Conservation (phyloP, 2,797 vertebrate genomes). For the Phrynocephalus forsythii region DNA sequence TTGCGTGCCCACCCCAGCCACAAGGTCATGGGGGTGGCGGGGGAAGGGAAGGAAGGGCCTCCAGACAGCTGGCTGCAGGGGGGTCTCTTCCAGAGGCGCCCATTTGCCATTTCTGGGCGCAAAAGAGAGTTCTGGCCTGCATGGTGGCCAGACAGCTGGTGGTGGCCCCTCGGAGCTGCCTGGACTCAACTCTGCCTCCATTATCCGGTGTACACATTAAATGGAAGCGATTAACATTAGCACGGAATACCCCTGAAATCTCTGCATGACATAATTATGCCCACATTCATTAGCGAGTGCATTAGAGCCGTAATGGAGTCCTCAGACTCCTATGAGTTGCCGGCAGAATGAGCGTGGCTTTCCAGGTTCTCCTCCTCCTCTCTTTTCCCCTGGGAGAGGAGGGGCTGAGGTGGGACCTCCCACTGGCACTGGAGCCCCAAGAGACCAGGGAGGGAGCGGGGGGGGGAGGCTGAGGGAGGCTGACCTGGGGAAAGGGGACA, state of each 20-base stretch:
- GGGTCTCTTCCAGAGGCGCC: too few species aligned
- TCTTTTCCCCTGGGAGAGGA: too few species aligned
- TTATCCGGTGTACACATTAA: constrained; percentile 34
- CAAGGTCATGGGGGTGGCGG: too few species aligned
- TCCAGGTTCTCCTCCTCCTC: not conserved
- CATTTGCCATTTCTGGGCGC: too few species aligned
- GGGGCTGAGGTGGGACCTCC: not conserved
- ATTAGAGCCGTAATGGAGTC: constrained; percentile 68
- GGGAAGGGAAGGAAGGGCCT: too few species aligned
- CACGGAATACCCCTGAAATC: constrained; percentile 56
- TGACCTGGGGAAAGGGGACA: not conserved
- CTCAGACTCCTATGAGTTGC: constrained; percentile 26
- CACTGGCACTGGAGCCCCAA: too few species aligned
- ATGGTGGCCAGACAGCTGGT: too few species aligned
- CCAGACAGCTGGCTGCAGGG: too few species aligned
- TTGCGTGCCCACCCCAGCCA: too few species aligned
- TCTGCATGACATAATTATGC: constrained; percentile 58
- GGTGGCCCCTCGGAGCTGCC: not conserved
- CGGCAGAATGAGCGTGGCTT: constrained; percentile 42
- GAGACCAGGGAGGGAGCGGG: not conserved
- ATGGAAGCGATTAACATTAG: constrained; percentile 58
- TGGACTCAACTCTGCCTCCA: not conserved
- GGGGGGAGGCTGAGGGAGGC: too few species aligned
- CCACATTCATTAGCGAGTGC: constrained; percentile 66
- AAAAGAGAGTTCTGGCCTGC: too few species aligned